These are phyloP conservation scores for Hexactinellida sp. DNA, from an alignment of 37 sponge, comb jelly and placozoan genomes.

Conservation along the genomic window DNA sequence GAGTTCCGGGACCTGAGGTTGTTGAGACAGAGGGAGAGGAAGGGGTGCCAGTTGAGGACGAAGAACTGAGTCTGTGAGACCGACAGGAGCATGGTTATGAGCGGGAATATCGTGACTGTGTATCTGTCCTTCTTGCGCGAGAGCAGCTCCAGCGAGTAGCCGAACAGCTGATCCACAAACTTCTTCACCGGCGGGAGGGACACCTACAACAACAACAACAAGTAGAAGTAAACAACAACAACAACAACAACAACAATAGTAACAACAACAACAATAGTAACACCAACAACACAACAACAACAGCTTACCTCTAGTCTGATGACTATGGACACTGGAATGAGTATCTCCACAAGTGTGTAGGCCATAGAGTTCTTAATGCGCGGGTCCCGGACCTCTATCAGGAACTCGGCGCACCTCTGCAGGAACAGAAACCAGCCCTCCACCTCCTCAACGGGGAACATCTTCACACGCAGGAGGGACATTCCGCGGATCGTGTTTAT, in stretches of 20 bases:
- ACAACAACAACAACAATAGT: not conserved
- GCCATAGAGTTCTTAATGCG: constrained; percentile 60
- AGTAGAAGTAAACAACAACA: too few species aligned
- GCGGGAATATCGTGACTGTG: constrained; percentile 39
- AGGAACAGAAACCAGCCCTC: constrained; percentile 86
- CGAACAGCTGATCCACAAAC: constrained; percentile 73
- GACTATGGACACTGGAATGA: constrained; percentile 75
- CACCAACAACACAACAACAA: too few species aligned
- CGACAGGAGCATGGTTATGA: constrained; percentile 78
- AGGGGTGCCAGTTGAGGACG: constrained; percentile 71
- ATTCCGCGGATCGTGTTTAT: constrained; percentile 77
- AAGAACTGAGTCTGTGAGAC: constrained; percentile 82
- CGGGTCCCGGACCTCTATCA: constrained; percentile 45
- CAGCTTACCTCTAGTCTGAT: constrained; percentile 25
- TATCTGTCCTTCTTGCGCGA: not conserved
- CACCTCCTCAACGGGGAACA: constrained; percentile 94
- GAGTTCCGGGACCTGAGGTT: constrained; percentile 38
- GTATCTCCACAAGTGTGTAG: constrained; percentile 69
- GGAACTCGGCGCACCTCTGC: constrained; percentile 74
- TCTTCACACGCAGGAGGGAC: constrained; percentile 79
- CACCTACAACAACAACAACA: constrained; percentile 40
- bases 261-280: too few species aligned
- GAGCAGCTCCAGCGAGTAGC: constrained; percentile 41
- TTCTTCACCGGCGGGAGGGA: constrained; percentile 78
- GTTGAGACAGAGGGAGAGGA: constrained; percentile 56